Evolutionary conservation across 2,888 invertebrate species (phyloP).

Genomic region (Meiosimyza decipiens): DNA sequence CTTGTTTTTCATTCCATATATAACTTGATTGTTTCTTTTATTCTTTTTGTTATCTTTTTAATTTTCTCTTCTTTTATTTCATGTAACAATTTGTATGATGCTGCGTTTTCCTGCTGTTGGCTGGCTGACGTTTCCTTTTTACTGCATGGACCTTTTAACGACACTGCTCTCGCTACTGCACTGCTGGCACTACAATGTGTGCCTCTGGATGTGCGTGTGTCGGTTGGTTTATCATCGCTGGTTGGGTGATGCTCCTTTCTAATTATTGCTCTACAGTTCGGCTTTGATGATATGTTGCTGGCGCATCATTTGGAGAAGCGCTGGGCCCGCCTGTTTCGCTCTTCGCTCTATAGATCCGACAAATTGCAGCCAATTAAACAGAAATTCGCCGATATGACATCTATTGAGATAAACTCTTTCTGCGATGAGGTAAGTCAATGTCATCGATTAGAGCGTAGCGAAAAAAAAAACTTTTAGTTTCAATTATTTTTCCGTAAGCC

Average conservation of each 20-base stretch:
- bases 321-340: constrained; percentile 78
- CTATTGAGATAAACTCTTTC: constrained; percentile 73
- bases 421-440: constrained; percentile 60
- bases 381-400: constrained; percentile 85
- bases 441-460: background rate
- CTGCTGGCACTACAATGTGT: background rate
- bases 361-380: constrained; percentile 85
- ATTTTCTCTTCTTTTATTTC: background rate
- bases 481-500: no score
- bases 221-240: constrained; percentile 22
- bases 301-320: constrained; percentile 73
- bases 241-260: constrained; percentile 44
- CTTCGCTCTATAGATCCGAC: constrained; percentile 76
- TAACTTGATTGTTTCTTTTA: no score
- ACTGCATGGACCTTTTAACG: no score
- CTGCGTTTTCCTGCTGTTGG: background rate
- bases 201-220: constrained; percentile 2
- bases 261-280: constrained; percentile 54
- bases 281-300: constrained; percentile 66
- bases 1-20: no score
- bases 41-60: no score
- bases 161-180: background rate
- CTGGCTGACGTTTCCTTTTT: no score
- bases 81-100: background rate
- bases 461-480: no score